phyloP scores from a whole-genome alignment of 2,113 vertebrate genomes.

The Osmerus mordax region DNA sequence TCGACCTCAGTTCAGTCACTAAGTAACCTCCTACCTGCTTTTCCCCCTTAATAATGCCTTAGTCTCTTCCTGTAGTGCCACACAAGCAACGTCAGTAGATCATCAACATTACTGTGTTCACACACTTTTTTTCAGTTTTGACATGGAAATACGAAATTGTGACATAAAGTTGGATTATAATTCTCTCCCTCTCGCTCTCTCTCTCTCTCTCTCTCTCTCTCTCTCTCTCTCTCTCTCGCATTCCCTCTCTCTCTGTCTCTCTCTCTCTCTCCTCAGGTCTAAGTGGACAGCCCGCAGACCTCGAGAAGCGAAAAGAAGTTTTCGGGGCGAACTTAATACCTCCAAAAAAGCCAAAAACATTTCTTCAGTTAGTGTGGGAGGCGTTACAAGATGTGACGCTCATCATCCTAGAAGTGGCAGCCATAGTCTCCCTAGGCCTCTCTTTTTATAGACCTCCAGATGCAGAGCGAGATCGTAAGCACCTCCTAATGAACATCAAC shows the following conservation, averaged over 20 bases:
- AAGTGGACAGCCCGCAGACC: constrained; percentile 91
- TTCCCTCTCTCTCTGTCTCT: background rate
- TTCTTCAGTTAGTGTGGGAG: constrained; percentile 99
- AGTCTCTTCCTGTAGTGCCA: background rate
- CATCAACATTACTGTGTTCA: background rate
- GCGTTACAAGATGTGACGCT: constrained; percentile 98
- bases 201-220: constrained; percentile 2
- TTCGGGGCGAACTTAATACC: constrained; percentile 98
- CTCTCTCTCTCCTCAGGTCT: constrained; percentile 77
- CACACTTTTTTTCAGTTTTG: background rate
- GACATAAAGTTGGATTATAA: background rate
- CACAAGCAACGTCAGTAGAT: background rate
- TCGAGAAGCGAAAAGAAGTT: constrained; percentile 91
- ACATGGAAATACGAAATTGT: background rate
- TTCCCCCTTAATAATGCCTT: background rate
- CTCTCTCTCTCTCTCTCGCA: background rate
- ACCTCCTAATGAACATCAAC: background rate
- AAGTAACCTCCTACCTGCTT: background rate
- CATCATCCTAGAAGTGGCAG: constrained; percentile 99
- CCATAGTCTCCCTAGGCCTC: constrained; percentile 98
- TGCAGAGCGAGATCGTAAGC: constrained; percentile 84
- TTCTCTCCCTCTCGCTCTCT: background rate
- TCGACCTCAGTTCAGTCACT: background rate
- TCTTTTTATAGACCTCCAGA: constrained; percentile 98
- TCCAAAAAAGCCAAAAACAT: constrained; percentile 99